These are phyloP conservation scores for Phyllotreta cruciferae DNA, from an alignment of 2,888 invertebrate genomes.

Conservation along the genomic window DNA sequence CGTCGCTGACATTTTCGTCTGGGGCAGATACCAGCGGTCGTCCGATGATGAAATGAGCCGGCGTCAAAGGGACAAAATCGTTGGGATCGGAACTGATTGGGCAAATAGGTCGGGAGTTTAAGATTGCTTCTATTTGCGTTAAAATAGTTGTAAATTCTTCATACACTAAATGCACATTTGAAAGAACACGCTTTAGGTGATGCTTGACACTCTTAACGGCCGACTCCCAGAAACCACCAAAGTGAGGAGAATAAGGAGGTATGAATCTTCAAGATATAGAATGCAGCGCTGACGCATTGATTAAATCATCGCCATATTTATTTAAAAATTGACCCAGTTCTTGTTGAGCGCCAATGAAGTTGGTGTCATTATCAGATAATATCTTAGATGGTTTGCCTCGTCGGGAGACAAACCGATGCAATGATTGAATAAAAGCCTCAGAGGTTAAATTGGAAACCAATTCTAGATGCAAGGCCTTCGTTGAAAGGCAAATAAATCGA, in stretches of 20 bases:
- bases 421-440: too few species aligned
- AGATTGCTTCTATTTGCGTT: slow-evolving; percentile 1
- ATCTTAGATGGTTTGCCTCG: not conserved
- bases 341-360: not conserved
- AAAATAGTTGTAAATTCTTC: not conserved
- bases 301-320: not conserved
- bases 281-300: not conserved
- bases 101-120: not conserved
- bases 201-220: not conserved
- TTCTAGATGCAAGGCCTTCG: too few species aligned
- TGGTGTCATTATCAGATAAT: slow-evolving; percentile 3
- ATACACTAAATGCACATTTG: not conserved
- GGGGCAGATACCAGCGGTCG: too few species aligned
- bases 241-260: not conserved
- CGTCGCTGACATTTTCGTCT: too few species aligned
- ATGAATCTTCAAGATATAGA: not conserved
- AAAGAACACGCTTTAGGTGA: not conserved
- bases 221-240: slow-evolving; percentile 5
- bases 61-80: too few species aligned
- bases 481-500: slow-evolving; percentile 28
- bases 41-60: too few species aligned
- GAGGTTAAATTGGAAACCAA: too few species aligned
- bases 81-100: not conserved
- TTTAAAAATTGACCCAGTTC: not conserved
- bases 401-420: too few species aligned